These are phyloP conservation scores for Alviniconcha marisindica DNA, from an alignment of 1,140 invertebrate genomes.

Conservation along the genomic window DNA sequence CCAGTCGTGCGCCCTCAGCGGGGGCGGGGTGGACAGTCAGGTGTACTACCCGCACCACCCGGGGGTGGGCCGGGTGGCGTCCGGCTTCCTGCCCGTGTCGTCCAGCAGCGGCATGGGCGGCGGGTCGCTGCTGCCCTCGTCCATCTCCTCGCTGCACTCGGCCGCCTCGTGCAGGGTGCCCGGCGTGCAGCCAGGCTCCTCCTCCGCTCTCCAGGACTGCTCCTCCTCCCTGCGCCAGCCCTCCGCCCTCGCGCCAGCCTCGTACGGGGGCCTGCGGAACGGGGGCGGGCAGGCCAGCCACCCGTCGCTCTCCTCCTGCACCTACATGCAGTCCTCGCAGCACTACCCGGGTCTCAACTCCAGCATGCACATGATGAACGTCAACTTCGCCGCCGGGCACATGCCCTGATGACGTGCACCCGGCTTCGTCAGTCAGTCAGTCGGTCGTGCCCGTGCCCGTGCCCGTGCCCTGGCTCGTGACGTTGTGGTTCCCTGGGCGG, in stretches of 20 bases:
- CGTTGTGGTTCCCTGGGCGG: too few relatives aligned
- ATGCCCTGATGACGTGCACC: too few relatives aligned
- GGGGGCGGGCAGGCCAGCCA: constrained; percentile 49
- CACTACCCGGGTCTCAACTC: constrained; percentile 64
- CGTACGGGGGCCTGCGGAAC: constrained; percentile 24
- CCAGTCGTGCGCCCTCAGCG: constrained; percentile 38
- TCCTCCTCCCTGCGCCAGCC: constrained; percentile 49
- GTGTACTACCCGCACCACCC: constrained; percentile 66
- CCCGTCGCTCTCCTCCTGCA: constrained; percentile 66
- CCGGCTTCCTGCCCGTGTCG: constrained; percentile 64
- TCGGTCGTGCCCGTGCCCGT: too few relatives aligned
- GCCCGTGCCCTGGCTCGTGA: too few relatives aligned
- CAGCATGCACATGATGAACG: constrained; percentile 72
- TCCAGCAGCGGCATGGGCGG: constrained; percentile 37
- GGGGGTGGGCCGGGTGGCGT: constrained; percentile 51
- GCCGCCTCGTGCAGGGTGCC: not conserved
- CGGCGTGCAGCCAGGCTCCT: not conserved
- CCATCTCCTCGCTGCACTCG: constrained; percentile 33
- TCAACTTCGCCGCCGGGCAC: constrained; percentile 67
- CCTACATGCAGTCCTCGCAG: constrained; percentile 70
- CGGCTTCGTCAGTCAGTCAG: too few relatives aligned
- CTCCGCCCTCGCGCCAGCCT: not conserved
- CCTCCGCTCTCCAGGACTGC: constrained; percentile 41
- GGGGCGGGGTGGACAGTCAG: constrained; percentile 36
- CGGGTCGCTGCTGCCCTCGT: constrained; percentile 23